Conservation (phyloP, 2,888 invertebrate species). For the Odontomyia ornata region DNA sequence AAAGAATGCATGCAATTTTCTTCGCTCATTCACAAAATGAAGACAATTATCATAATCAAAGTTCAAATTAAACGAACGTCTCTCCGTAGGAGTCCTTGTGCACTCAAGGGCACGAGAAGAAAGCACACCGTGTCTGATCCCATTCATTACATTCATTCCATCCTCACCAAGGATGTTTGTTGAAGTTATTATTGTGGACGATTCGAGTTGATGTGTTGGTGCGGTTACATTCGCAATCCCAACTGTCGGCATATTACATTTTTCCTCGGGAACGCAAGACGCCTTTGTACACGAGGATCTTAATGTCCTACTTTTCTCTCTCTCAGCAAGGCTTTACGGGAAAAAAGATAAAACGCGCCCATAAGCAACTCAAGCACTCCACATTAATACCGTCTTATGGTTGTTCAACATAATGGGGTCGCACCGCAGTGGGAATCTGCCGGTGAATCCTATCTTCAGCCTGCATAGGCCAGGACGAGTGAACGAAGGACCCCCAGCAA, state of each 20-base stretch:
- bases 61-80: background rate
- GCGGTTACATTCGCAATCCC: background rate
- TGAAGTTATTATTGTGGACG: constrained; percentile 16
- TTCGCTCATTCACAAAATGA: constrained; percentile 10
- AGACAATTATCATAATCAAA: constrained; percentile 5
- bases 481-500: constrained; percentile 24
- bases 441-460: background rate
- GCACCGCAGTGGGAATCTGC: constrained; percentile 30
- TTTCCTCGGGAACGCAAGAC: background rate
- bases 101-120: background rate
- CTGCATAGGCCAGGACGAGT: background rate
- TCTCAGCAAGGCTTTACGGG: background rate
- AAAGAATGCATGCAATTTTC: background rate
- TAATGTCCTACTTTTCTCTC: constrained; percentile 40
- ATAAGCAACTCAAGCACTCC: constrained; percentile 49
- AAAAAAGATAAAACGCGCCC: constrained; percentile 47
- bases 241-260: constrained; percentile 7
- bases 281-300: constrained; percentile 15
- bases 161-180: background rate
- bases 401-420: constrained; percentile 48
- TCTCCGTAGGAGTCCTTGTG: background rate
- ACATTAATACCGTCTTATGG: constrained; percentile 49
- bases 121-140: background rate
- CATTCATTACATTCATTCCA: constrained; percentile 15
- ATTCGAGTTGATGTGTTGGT: background rate